A percentile compares a stretch with the other conserved stretches of the same genome.
phyloP scores from a whole-genome alignment of 1,140 invertebrate genomes.

The Cheumatopsyche charites region DNA sequence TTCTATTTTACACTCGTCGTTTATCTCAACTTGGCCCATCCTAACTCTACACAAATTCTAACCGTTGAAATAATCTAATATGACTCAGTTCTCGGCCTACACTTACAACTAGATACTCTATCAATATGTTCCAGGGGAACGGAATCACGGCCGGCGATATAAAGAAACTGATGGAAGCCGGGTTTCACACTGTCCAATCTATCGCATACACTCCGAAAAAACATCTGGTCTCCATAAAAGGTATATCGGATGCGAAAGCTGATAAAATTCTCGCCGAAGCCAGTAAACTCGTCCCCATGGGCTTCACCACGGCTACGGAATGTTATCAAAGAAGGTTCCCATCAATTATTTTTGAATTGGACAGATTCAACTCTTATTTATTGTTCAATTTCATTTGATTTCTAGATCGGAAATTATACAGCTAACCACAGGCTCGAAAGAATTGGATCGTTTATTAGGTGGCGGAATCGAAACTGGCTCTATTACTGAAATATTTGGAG shows the following conservation, averaged over 20 bases:
- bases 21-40: too few relatives aligned
- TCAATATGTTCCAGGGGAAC: slow-evolving; percentile 68
- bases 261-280: slow-evolving; percentile 95
- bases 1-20: too few relatives aligned
- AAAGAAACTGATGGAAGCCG: slow-evolving; percentile 92
- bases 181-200: slow-evolving; percentile 94
- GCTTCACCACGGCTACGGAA: slow-evolving; percentile 96
- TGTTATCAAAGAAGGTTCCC: slow-evolving; percentile 86
- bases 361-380: background rate
- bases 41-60: too few relatives aligned
- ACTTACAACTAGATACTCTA: background rate
- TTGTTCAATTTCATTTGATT: too few relatives aligned
- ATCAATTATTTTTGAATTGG: slow-evolving; percentile 45
- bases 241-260: slow-evolving; percentile 96
- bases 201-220: slow-evolving; percentile 96
- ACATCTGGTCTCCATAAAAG: slow-evolving; percentile 87
- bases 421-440: slow-evolving; percentile 91
- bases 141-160: slow-evolving; percentile 90
- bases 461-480: slow-evolving; percentile 98
- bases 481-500: slow-evolving; percentile 99
- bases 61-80: too few relatives aligned
- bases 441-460: slow-evolving; percentile 90
- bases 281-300: slow-evolving; percentile 93
- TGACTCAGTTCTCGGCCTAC: too few relatives aligned
- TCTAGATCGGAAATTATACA: slow-evolving; percentile 80